Evolutionary conservation across 1,140 invertebrate species (phyloP).

Genomic region (Geopemphigus sp.): DNA sequence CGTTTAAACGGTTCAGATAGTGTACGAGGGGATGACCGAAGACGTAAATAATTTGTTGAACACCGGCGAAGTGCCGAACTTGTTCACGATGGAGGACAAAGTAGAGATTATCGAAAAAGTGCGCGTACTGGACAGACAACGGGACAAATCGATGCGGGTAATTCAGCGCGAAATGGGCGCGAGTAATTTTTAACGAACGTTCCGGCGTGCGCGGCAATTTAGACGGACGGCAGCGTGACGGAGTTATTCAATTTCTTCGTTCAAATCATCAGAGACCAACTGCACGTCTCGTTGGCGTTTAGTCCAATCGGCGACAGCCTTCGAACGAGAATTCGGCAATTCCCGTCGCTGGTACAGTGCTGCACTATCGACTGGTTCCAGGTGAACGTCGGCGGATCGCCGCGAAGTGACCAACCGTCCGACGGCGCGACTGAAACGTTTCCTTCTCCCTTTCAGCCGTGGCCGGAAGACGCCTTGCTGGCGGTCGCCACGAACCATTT

Average conservation of each 20-base stretch:
- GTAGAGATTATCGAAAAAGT: conserved; percentile 96
- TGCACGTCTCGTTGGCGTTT: conserved; percentile 91
- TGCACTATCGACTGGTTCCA: conserved; percentile 98
- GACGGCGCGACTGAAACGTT: too few relatives aligned
- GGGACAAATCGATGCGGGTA: conserved; percentile 79
- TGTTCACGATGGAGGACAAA: conserved; percentile 86
- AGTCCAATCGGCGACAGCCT: conserved; percentile 86
- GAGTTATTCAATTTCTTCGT: conserved; percentile 92
- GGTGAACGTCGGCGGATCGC: conserved; percentile 58
- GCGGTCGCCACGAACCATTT: conserved; percentile 90
- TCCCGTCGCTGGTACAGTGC: conserved; percentile 92
- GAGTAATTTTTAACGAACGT: too few relatives aligned
- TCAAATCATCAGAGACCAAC: conserved; percentile 82
- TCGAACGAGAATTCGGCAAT: conserved; percentile 83
- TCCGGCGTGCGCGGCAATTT: too few relatives aligned
- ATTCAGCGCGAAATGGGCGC: not conserved
- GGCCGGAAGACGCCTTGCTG: conserved; percentile 89
- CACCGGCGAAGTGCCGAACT: conserved; percentile 89
- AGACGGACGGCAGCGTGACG: conserved; percentile 85
- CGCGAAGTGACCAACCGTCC: too few relatives aligned
- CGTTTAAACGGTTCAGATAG: conserved; percentile 64
- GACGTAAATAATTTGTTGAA: conserved; percentile 93
- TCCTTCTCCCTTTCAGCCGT: conserved; percentile 61
- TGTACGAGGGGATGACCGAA: conserved; percentile 89
- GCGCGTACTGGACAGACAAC: conserved; percentile 82